Percentiles rank a stretch among this genome's conserved stretches.
These are phyloP conservation scores for Maconellicoccus hirsutus DNA, from an alignment of 1,140 invertebrate species.

Conservation along the genomic window DNA sequence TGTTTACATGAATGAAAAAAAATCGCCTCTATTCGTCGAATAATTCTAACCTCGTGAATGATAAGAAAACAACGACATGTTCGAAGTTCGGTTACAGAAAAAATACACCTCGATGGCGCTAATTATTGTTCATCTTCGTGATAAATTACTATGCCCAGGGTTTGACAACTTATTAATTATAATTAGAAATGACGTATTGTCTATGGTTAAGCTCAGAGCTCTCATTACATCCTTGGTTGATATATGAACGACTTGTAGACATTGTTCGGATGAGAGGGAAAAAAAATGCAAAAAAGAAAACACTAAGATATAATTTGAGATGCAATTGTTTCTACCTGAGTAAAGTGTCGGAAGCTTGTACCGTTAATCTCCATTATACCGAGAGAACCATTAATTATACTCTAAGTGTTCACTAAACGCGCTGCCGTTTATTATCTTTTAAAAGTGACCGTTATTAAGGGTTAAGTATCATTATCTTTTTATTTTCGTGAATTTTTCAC, in stretches of 20 bases:
- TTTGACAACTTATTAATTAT: no score
- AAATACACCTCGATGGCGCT: no score
- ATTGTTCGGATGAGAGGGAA: neutral
- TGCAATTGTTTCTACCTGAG: neutral
- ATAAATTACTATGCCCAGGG: no score
- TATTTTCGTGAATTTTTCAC: neutral
- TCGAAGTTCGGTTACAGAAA: no score
- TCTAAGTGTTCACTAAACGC: neutral
- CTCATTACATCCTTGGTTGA: no score
- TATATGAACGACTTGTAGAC: neutral
- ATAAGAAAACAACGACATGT: no score
- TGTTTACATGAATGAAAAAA: no score
- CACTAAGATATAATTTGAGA: neutral
- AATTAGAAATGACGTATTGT: no score
- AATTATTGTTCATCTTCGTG: no score
- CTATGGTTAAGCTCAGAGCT: no score
- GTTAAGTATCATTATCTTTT: neutral
- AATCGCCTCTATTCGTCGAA: no score
- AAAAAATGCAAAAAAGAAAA: neutral
- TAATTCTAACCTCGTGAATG: no score
- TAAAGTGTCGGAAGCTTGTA: neutral
- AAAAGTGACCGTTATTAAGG: neutral
- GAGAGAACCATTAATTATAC: conserved; percentile 5
- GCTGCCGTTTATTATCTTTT: neutral
- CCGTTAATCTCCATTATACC: conserved; percentile 2